These are phyloP conservation scores for Halichoeres trimaculatus DNA, from an alignment of 2,113 vertebrate genomes.

Conservation along the genomic window DNA sequence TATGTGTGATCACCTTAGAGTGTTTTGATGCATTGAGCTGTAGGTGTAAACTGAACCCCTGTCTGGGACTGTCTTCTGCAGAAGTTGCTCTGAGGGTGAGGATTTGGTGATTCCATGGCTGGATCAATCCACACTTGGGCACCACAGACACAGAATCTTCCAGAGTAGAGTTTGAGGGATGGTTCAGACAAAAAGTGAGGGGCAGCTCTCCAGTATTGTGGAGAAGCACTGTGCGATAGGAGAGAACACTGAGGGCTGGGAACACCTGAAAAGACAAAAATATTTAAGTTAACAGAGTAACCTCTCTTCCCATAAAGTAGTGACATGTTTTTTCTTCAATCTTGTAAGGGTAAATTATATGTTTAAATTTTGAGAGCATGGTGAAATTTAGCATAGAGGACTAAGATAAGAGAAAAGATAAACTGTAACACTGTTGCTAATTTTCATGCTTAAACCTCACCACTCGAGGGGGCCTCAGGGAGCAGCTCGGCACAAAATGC, in stretches of 20 bases:
- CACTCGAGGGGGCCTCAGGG: slow-evolving; percentile 82
- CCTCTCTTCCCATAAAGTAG: neutral
- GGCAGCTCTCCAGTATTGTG: slow-evolving; percentile 83
- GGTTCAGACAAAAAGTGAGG: slow-evolving; percentile 85
- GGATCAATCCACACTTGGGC: slow-evolving; percentile 85
- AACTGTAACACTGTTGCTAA: neutral
- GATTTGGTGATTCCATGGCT: slow-evolving; percentile 88
- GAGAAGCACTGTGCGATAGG: slow-evolving; percentile 86
- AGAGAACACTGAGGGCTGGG: slow-evolving; percentile 79
- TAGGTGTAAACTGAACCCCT: slow-evolving; percentile 82
- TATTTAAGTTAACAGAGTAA: neutral
- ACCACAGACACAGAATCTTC: slow-evolving; percentile 74
- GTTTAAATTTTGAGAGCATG: neutral
- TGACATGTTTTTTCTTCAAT: neutral
- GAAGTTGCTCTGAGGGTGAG: slow-evolving; percentile 85
- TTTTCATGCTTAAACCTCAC: slow-evolving; percentile 50
- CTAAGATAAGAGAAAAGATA: neutral
- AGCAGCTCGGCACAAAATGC: slow-evolving; percentile 85
- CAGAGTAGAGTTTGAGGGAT: slow-evolving; percentile 50
- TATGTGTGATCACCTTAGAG: slow-evolving; percentile 82
- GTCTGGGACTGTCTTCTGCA: slow-evolving; percentile 62
- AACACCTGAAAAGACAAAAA: slow-evolving; percentile 83
- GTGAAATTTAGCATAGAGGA: neutral
- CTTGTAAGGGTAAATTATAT: neutral
- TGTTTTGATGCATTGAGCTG: slow-evolving; percentile 87